phyloP scores from a whole-genome alignment of 1,140 invertebrate species.

The Lamellibrachia luymesi region DNA sequence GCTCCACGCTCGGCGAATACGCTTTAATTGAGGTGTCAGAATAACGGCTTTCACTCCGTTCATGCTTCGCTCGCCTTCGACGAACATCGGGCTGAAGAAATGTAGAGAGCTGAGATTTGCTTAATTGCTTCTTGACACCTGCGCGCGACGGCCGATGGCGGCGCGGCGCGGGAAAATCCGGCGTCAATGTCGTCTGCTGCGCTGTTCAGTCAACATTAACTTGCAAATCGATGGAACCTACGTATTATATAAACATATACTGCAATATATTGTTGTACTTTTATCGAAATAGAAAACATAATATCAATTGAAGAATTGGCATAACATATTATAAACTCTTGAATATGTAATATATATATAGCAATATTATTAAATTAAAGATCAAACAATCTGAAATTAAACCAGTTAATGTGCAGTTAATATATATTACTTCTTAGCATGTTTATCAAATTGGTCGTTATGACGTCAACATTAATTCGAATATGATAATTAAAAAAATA shows the following conservation, averaged over 20 bases:
- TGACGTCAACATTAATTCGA: not conserved
- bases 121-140: slow-evolving; percentile 1
- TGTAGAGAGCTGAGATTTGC: not conserved
- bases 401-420: too few relatives aligned
- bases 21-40: slow-evolving; percentile 4
- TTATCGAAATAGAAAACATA: not conserved
- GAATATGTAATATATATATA: not conserved
- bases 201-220: not conserved
- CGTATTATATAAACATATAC: not conserved
- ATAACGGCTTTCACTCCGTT: not conserved
- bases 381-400: too few relatives aligned
- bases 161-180: not conserved
- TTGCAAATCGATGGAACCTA: not conserved
- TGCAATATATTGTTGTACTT: not conserved
- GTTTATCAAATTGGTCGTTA: not conserved
- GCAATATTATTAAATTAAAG: not conserved
- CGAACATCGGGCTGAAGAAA: not conserved
- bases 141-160: not conserved
- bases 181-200: not conserved
- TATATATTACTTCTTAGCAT: too few relatives aligned
- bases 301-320: not conserved
- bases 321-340: not conserved
- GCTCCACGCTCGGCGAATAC: not conserved
- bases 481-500: not conserved
- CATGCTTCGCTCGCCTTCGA: not conserved